phyloP scores from a whole-genome alignment of 2,888 invertebrate species.

The Yponomeuta evonymella region DNA sequence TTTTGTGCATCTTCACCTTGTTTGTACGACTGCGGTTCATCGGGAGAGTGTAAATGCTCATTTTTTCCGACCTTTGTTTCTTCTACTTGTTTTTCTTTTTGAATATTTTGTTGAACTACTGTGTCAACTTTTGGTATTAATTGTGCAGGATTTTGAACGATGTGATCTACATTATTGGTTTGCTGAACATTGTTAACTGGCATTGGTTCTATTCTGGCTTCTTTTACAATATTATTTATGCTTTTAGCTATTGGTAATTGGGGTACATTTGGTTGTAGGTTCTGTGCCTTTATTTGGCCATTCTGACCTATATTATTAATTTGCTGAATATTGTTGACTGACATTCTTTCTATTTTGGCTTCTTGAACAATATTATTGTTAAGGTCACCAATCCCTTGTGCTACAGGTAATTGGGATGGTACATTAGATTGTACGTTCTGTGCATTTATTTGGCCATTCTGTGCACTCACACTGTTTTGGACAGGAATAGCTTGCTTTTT shows the following conservation, averaged over 20 bases:
- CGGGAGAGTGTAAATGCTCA: conserved; percentile 47
- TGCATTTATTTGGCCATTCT: neutral
- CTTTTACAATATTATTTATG: conserved; percentile 18
- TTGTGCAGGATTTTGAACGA: conserved; percentile 16
- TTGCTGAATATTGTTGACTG: neutral
- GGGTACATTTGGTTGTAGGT: conserved; percentile 19
- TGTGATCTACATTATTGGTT: neutral
- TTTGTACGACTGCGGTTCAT: conserved; percentile 61
- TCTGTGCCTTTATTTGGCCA: conserved; percentile 11
- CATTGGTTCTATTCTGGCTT: conserved; percentile 18
- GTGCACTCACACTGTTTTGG: conserved; percentile 1
- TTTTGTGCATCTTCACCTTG: conserved; percentile 49
- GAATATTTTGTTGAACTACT: conserved; percentile 12
- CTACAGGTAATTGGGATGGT: conserved; percentile 17
- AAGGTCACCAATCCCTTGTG: neutral
- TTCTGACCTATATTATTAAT: neutral
- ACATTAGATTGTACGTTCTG: conserved; percentile 18
- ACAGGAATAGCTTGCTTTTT: conserved; percentile 3
- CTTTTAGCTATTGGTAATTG: conserved; percentile 16
- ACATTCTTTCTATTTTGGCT: conserved; percentile 18
- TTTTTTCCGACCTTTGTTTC: conserved; percentile 18
- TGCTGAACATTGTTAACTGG: neutral
- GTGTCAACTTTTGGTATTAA: conserved; percentile 1
- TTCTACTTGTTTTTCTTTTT: conserved; percentile 6
- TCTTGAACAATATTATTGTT: conserved; percentile 18